A percentile compares a stretch with the other conserved stretches of the same genome.
phyloP scores from a whole-genome alignment of 1,140 invertebrate species.

The Mercenaria mercenaria region DNA sequence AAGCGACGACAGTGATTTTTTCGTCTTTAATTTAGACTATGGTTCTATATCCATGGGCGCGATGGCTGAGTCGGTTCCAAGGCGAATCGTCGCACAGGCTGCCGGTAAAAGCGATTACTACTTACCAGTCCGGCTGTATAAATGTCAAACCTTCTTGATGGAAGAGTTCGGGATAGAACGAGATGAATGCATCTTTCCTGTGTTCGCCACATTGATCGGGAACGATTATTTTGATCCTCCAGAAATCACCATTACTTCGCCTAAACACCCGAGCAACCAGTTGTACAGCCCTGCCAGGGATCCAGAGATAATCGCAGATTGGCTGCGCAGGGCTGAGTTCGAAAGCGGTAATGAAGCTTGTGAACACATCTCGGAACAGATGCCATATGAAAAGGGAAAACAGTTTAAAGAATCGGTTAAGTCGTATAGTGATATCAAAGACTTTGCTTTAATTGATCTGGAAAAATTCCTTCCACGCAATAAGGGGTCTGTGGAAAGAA shows the following conservation, averaged over 20 bases:
- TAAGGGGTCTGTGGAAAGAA: no score
- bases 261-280: neutral
- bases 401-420: constrained; percentile 68
- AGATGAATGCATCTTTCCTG: constrained; percentile 88
- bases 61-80: neutral
- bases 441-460: no score
- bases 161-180: constrained; percentile 81
- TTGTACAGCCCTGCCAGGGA: constrained; percentile 87
- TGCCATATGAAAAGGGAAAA: no score
- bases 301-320: constrained; percentile 70
- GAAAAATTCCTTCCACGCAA: no score
- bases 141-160: constrained; percentile 90
- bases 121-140: constrained; percentile 90
- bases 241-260: constrained; percentile 89
- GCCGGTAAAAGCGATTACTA: constrained; percentile 83
- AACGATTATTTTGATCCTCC: constrained; percentile 93
- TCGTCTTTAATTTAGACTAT: constrained; percentile 91
- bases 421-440: constrained; percentile 88
- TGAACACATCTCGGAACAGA: constrained; percentile 90
- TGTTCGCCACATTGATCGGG: constrained; percentile 92
- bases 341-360: constrained; percentile 88
- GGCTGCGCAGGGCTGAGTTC: constrained; percentile 86
- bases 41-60: constrained; percentile 92
- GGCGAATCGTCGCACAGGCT: neutral
- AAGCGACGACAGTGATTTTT: constrained; percentile 97